These are phyloP conservation scores for Ips typographus DNA, from an alignment of 1,140 invertebrate genomes.

Conservation along the genomic window DNA sequence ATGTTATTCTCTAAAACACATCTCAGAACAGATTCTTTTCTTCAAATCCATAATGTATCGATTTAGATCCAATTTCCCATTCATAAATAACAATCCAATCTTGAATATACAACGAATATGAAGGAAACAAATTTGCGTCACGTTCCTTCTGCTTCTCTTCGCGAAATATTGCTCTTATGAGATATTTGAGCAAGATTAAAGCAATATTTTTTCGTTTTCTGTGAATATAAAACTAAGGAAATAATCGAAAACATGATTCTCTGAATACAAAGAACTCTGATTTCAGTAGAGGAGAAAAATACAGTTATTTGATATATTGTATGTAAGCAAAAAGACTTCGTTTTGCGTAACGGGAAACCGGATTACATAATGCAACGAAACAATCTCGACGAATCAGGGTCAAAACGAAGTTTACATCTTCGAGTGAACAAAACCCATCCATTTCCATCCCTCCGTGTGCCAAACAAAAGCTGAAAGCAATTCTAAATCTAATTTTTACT, in stretches of 20 bases:
- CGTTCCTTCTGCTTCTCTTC: constrained; percentile 18
- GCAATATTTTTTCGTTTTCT: constrained; percentile 20
- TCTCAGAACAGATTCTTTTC: not conserved
- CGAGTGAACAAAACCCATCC: constrained; percentile 13
- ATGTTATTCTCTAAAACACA: no score
- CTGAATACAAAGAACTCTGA: not conserved
- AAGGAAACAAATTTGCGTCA: constrained; percentile 27
- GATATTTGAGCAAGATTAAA: constrained; percentile 25
- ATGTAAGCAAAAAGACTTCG: no score
- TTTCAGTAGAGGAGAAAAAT: not conserved
- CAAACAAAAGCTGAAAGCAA: constrained; percentile 26
- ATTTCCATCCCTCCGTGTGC: constrained; percentile 13
- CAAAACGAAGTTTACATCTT: not conserved
- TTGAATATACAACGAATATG: constrained; percentile 18
- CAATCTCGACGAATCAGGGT: not conserved
- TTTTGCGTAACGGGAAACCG: no score
- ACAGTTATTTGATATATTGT: no score
- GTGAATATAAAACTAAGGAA: constrained; percentile 3
- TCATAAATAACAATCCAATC: constrained; percentile 28
- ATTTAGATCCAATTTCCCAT: constrained; percentile 24
- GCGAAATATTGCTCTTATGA: constrained; percentile 22
- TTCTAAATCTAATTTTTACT: constrained; percentile 35
- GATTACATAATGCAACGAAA: not conserved
- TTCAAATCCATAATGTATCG: constrained; percentile 3
- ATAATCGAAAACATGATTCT: constrained; percentile 7